Conservation (phyloP, 2,888 invertebrate genomes). For the Lissocephala sabroskyi region DNA sequence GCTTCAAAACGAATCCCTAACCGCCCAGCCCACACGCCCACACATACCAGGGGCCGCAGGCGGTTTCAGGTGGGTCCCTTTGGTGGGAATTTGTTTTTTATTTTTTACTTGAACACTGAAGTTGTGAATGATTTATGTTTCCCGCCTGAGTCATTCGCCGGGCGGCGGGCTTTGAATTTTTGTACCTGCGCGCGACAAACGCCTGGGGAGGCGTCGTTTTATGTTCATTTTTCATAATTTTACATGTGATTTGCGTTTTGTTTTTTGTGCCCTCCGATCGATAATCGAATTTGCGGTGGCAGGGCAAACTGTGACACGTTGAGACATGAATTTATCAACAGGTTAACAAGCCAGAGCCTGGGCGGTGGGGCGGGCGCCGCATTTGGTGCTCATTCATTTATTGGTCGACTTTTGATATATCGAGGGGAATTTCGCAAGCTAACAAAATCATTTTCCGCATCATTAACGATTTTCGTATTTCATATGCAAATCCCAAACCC, state of each 20-base stretch:
- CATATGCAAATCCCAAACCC: constrained; percentile 50
- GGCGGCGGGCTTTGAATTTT: too few species aligned
- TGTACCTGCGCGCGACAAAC: constrained; percentile 20
- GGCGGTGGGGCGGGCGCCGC: constrained; percentile 8
- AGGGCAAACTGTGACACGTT: constrained; percentile 11
- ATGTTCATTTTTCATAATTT: constrained; percentile 56
- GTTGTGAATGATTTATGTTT: constrained; percentile 58
- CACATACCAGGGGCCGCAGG: too few species aligned
- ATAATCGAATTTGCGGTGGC: constrained; percentile 33
- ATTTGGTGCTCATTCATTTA: constrained; percentile 54
- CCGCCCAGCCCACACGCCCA: too few species aligned
- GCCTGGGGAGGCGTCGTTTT: constrained; percentile 24
- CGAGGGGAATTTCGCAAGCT: constrained; percentile 58
- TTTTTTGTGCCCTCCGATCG: constrained; percentile 29
- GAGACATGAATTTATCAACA: constrained; percentile 54
- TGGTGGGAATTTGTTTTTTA: too few species aligned
- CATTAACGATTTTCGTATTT: constrained; percentile 65
- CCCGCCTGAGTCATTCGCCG: constrained; percentile 55
- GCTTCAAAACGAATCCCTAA: too few species aligned
- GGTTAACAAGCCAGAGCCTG: constrained; percentile 44
- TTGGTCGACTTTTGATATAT: constrained; percentile 34
- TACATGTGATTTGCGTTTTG: constrained; percentile 47
- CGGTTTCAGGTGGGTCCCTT: too few species aligned
- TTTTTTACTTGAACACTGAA: too few species aligned
- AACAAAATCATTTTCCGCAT: constrained; percentile 63